These are phyloP conservation scores for Epinephelus lanceolatus DNA, from an alignment of 2,113 vertebrate genomes.

Conservation along the genomic window DNA sequence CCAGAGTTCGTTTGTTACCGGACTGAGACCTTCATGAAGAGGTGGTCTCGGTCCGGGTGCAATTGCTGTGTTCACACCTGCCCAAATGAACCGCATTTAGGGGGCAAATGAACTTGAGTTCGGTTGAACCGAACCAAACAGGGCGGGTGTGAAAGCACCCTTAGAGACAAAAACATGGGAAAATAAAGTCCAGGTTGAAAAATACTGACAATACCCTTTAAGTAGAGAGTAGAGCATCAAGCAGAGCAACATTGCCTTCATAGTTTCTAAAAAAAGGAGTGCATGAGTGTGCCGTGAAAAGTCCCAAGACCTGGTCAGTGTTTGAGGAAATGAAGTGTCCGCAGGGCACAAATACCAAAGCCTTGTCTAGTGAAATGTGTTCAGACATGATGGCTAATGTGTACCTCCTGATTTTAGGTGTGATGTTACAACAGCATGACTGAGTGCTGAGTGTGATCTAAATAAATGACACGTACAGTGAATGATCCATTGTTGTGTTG, in stretches of 20 bases:
- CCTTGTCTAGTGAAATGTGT: background rate
- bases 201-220: no score
- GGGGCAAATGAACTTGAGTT: no score
- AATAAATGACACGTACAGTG: background rate
- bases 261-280: background rate
- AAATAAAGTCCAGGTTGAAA: no score
- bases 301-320: background rate
- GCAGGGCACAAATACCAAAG: background rate
- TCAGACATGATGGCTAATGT: background rate
- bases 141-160: background rate
- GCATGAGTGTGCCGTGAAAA: constrained; percentile 72
- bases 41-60: no score
- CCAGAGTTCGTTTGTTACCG: no score
- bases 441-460: constrained; percentile 42
- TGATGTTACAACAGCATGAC: constrained; percentile 61
- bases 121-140: no score
- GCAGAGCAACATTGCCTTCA: background rate
- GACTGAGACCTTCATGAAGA: no score
- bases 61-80: no score
- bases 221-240: background rate
- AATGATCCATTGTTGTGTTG: constrained; percentile 9
- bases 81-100: no score
- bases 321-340: background rate
- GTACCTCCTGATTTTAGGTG: background rate
- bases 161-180: no score